A percentile compares a stretch with the other conserved stretches of the same genome.
Evolutionary conservation across 2,797 vertebrate genomes (phyloP).

Genomic region (Chloroceryle inda): DNA sequence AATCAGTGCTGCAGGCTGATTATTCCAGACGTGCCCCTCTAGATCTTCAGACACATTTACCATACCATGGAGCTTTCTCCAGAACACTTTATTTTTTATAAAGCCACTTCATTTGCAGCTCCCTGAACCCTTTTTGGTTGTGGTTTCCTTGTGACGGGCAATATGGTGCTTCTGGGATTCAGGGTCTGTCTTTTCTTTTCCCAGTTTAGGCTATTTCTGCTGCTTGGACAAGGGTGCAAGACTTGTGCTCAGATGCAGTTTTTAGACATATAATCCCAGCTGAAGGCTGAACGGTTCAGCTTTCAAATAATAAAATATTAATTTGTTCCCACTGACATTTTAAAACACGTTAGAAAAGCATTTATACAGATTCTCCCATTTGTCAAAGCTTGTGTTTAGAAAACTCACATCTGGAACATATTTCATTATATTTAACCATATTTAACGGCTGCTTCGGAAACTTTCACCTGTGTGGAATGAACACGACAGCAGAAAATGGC

Average conservation of each 20-base stretch:
- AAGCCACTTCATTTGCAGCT: background rate
- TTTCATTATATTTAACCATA: background rate
- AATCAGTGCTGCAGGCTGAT: background rate
- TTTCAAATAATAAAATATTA: constrained; percentile 27
- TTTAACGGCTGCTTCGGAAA: background rate
- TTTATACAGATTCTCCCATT: background rate
- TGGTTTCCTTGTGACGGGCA: background rate
- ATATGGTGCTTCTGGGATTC: background rate
- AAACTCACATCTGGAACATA: background rate
- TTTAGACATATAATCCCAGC: background rate
- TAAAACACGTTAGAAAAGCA: background rate
- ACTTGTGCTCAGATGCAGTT: background rate
- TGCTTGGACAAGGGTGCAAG: background rate
- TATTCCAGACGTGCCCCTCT: background rate
- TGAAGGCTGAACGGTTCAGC: background rate
- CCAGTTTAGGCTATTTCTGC: background rate
- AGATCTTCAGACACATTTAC: background rate
- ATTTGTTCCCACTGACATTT: background rate
- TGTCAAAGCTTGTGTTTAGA: background rate
- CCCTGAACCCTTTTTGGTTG: background rate
- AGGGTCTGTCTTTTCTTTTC: background rate
- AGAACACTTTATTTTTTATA: background rate
- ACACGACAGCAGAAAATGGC: background rate
- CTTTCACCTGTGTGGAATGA: background rate
- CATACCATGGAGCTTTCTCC: background rate